These are phyloP conservation scores for Peromyscus maniculatus DNA, from an alignment of 2,113 vertebrate genomes.

Conservation along the genomic window DNA sequence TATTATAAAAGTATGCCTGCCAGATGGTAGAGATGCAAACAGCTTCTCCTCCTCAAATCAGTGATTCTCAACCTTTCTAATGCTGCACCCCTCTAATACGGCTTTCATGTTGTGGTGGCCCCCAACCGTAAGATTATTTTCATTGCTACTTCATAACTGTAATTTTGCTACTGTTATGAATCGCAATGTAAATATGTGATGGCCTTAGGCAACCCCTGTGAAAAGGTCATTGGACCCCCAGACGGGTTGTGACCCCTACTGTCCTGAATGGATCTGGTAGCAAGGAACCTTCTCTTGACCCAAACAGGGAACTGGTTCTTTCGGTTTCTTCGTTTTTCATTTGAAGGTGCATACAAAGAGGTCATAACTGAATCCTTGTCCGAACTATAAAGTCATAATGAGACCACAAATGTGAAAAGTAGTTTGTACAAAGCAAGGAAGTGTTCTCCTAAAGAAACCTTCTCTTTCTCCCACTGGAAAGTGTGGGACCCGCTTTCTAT, in stretches of 20 bases:
- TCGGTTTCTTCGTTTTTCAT: neutral
- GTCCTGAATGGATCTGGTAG: constrained; percentile 25
- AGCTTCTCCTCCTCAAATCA: constrained; percentile 41
- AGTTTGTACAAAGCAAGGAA: constrained; percentile 46
- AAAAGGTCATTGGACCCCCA: neutral
- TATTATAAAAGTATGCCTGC: neutral
- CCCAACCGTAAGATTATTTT: neutral
- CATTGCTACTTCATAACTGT: neutral
- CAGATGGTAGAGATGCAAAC: constrained; percentile 16
- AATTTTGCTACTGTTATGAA: neutral
- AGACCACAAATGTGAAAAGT: accelerated
- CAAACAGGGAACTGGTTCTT: constrained; percentile 42
- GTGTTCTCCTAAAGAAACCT: constrained; percentile 23
- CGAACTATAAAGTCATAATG: constrained; percentile 8
- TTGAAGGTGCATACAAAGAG: neutral
- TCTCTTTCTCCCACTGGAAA: constrained; percentile 2
- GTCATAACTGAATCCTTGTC: constrained; percentile 18
- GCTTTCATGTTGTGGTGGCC: neutral
- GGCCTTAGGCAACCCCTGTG: neutral
- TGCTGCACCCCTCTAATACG: neutral
- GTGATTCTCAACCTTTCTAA: neutral
- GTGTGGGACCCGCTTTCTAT: neutral
- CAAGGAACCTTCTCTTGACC: constrained; percentile 34
- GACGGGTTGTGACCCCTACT: neutral
- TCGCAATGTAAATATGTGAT: neutral